Evolutionary conservation across 2,113 vertebrate genomes (phyloP).

Genomic region (Bujurquina vittata): DNA sequence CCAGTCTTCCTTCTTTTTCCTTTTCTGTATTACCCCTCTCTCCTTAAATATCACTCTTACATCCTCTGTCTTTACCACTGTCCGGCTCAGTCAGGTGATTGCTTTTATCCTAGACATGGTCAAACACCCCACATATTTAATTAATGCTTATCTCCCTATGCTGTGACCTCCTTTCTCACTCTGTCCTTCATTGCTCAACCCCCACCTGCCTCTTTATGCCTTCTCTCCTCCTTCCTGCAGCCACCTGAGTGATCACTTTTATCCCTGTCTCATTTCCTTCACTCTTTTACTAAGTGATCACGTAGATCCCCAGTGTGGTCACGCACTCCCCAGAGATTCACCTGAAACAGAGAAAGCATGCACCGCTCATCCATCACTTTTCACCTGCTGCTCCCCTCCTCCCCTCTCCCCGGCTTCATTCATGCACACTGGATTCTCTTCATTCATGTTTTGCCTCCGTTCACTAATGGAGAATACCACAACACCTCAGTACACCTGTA

Average conservation of each 20-base stretch:
- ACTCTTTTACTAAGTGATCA: conserved; percentile 55
- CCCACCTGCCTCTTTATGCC: neutral
- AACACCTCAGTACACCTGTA: conserved; percentile 41
- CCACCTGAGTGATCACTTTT: conserved; percentile 39
- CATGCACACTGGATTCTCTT: conserved; percentile 44
- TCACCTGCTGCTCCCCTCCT: neutral
- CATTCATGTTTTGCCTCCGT: conserved; percentile 51
- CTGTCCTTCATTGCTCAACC: conserved; percentile 9
- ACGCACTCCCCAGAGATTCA: conserved; percentile 59
- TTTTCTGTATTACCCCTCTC: neutral
- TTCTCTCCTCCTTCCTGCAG: neutral
- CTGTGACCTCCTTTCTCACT: conserved; percentile 18
- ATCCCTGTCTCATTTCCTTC: neutral
- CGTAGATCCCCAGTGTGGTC: conserved; percentile 52
- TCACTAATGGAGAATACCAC: conserved; percentile 21
- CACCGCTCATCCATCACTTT: conserved; percentile 69
- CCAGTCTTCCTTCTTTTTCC: neutral
- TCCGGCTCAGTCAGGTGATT: conserved; percentile 27
- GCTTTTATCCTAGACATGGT: conserved; percentile 34
- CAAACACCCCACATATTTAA: conserved; percentile 53
- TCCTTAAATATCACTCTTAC: neutral
- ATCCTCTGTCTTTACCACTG: conserved; percentile 2
- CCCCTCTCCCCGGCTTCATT: conserved; percentile 24
- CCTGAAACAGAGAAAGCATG: conserved; percentile 58
- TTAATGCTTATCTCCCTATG: conserved; percentile 46